phyloP scores from a whole-genome alignment of 2,888 invertebrate species.

The Ctenicera cuprea region DNA sequence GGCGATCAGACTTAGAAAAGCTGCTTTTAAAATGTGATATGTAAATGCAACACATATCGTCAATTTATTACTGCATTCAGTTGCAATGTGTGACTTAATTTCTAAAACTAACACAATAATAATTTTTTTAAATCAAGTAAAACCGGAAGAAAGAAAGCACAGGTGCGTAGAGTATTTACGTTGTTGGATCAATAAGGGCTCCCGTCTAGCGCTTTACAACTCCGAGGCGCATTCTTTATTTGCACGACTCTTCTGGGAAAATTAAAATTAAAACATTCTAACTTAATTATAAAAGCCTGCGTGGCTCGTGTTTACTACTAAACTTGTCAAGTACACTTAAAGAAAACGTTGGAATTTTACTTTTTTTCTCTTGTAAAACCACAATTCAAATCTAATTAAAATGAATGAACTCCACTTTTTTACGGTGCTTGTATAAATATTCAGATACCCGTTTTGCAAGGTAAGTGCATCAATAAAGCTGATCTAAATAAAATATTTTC shows the following conservation, averaged over 20 bases:
- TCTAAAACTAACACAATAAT: neutral
- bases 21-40: too few relatives aligned
- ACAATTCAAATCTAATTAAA: constrained; percentile 39
- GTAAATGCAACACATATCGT: too few relatives aligned
- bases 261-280: constrained; percentile 53
- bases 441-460: neutral
- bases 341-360: constrained; percentile 35
- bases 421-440: neutral
- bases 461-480: constrained; percentile 33
- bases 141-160: constrained; percentile 40
- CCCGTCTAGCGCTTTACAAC: constrained; percentile 49
- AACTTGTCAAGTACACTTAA: constrained; percentile 49
- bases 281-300: constrained; percentile 53
- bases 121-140: constrained; percentile 24
- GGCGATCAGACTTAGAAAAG: too few relatives aligned
- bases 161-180: constrained; percentile 52
- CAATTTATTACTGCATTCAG: too few relatives aligned
- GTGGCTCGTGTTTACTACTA: constrained; percentile 48
- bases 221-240: constrained; percentile 51
- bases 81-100: too few relatives aligned
- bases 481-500: constrained; percentile 44
- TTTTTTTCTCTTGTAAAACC: constrained; percentile 22
- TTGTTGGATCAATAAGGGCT: constrained; percentile 50
- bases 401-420: neutral
- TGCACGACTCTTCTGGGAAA: constrained; percentile 51